phyloP scores from a whole-genome alignment of 2,113 vertebrate species.

The Coreoperca whiteheadi region DNA sequence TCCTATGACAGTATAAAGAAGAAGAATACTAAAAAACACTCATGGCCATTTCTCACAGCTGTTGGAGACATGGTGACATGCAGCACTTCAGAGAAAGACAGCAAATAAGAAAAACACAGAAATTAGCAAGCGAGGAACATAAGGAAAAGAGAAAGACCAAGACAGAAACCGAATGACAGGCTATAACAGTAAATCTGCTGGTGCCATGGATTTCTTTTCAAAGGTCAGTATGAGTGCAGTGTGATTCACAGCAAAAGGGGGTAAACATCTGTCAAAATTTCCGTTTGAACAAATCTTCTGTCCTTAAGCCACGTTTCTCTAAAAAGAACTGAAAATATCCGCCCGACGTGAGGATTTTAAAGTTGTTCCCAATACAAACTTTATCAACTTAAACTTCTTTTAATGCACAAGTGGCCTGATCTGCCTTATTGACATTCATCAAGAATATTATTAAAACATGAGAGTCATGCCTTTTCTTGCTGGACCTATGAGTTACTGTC shows the following conservation, averaged over 20 bases:
- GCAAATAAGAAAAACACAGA: slow-evolving; percentile 12
- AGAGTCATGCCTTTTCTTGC: neutral
- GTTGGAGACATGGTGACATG: slow-evolving; percentile 40
- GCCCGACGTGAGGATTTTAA: neutral
- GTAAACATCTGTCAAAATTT: slow-evolving; percentile 34
- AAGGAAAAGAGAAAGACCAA: slow-evolving; percentile 8
- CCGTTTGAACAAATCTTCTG: slow-evolving; percentile 7
- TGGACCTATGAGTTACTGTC: neutral
- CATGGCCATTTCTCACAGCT: slow-evolving; percentile 57
- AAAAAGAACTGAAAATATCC: neutral
- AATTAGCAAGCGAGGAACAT: slow-evolving; percentile 30
- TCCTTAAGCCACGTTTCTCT: neutral
- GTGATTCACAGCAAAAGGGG: slow-evolving; percentile 24
- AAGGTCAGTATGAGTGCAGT: slow-evolving; percentile 34
- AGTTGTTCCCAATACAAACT: neutral
- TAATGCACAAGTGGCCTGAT: neutral
- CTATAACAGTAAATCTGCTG: slow-evolving; percentile 44
- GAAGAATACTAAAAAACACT: slow-evolving; percentile 29
- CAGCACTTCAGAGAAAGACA: slow-evolving; percentile 11
- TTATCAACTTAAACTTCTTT: neutral
- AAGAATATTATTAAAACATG: neutral
- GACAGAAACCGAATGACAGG: slow-evolving; percentile 38
- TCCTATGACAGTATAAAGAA: slow-evolving; percentile 68
- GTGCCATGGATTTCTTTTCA: slow-evolving; percentile 37
- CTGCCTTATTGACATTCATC: neutral